Evolutionary conservation across 2,888 invertebrate species (phyloP).

Genomic region (Heteromurus nitidus): DNA sequence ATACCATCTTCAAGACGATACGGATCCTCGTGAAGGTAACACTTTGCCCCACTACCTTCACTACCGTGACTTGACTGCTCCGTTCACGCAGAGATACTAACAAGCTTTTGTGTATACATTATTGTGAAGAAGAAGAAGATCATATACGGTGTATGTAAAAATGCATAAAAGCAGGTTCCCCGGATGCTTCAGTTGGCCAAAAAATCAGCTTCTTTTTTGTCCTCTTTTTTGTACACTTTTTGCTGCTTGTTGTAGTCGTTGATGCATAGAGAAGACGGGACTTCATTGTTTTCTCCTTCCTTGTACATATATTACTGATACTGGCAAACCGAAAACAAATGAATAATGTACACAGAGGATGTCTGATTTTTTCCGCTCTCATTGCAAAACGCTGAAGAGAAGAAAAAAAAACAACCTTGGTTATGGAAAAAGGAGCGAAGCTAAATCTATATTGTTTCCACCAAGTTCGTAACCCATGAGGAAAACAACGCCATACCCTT

Average conservation of each 20-base stretch:
- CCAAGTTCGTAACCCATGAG: slow-evolving; percentile 1
- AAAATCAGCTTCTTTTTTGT: slow-evolving; percentile 6
- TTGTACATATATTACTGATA: not conserved
- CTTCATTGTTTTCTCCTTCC: not conserved
- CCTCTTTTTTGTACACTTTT: not conserved
- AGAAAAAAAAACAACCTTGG: slow-evolving; percentile 2
- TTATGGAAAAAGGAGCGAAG: slow-evolving; percentile 18
- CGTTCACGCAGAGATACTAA: too few relatives aligned
- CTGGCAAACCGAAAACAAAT: not conserved
- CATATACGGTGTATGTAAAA: too few relatives aligned
- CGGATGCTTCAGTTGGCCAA: slow-evolving; percentile 9
- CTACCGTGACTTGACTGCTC: too few relatives aligned
- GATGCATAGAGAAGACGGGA: not conserved
- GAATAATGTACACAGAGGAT: slow-evolving; percentile 38
- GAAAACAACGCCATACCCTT: slow-evolving; percentile 18
- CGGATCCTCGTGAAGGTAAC: not conserved
- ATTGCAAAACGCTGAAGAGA: not conserved
- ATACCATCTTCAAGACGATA: not conserved
- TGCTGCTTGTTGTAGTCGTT: not conserved
- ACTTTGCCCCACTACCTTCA: too few relatives aligned
- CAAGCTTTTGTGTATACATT: too few relatives aligned
- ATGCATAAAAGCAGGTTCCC: too few relatives aligned
- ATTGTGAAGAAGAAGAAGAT: too few relatives aligned
- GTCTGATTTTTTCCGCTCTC: not conserved
- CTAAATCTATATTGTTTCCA: slow-evolving; percentile 1